Conservation (phyloP, 2,888 invertebrate genomes). For the Nymphalis c-album region DNA sequence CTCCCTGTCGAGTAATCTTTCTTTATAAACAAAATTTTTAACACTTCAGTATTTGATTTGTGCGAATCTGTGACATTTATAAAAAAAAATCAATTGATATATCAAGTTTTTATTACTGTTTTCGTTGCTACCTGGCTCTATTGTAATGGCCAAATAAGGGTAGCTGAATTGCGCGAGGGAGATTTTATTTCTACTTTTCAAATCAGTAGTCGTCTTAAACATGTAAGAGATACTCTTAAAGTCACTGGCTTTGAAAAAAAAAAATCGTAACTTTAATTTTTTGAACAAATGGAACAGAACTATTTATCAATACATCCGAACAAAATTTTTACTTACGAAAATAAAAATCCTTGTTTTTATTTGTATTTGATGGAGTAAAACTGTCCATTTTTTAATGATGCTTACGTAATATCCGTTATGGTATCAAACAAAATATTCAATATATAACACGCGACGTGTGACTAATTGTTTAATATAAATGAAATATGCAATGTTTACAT, state of each 20-base stretch:
- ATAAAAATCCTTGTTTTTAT: too few relatives aligned
- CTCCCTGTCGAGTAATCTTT: slow-evolving; percentile 62
- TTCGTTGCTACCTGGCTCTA: slow-evolving; percentile 75
- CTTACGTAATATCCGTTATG: too few relatives aligned
- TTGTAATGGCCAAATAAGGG: slow-evolving; percentile 63
- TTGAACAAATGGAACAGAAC: slow-evolving; percentile 26
- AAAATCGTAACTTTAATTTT: slow-evolving; percentile 50
- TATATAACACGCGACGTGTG: too few relatives aligned
- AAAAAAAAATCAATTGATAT: slow-evolving; percentile 74
- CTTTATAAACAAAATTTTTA: slow-evolving; percentile 73
- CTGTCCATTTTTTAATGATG: too few relatives aligned
- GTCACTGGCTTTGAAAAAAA: slow-evolving; percentile 44
- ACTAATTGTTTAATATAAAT: too few relatives aligned
- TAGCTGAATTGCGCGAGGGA: slow-evolving; percentile 40
- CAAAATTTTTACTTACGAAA: not conserved
- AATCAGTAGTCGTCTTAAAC: not conserved
- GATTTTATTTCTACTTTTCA: slow-evolving; percentile 12
- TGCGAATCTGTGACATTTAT: slow-evolving; percentile 60
- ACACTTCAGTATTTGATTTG: slow-evolving; percentile 81
- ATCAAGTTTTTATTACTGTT: slow-evolving; percentile 78
- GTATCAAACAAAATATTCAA: too few relatives aligned
- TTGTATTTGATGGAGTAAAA: too few relatives aligned
- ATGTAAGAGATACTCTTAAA: slow-evolving; percentile 18
- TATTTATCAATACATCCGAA: not conserved
- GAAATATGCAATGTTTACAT: too few relatives aligned